A percentile compares a stretch with the other conserved stretches of the same genome.
phyloP scores from a whole-genome alignment of 2,113 vertebrate genomes.

The Prolemur simus region DNA sequence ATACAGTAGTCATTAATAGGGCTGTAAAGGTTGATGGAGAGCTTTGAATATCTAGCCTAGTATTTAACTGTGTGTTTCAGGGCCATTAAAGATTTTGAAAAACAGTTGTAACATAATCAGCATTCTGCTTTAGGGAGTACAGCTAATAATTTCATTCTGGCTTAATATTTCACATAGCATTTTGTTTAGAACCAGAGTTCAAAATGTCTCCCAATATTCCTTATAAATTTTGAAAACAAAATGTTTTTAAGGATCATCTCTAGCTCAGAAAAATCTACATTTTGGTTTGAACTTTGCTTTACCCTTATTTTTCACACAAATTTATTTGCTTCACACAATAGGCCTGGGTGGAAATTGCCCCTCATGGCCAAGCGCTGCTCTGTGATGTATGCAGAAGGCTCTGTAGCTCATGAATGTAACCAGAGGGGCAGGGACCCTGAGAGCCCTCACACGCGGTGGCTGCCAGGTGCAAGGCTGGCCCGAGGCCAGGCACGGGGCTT shows the following conservation, averaged over 20 bases:
- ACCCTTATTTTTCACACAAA: background rate
- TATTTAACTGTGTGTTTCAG: background rate
- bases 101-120: background rate
- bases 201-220: background rate
- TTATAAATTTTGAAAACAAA: background rate
- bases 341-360: background rate
- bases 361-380: background rate
- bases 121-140: background rate
- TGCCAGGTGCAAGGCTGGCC: background rate
- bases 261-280: background rate
- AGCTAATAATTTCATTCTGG: background rate
- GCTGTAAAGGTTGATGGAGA: background rate
- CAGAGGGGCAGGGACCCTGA: fast-evolving
- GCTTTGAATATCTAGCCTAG: background rate
- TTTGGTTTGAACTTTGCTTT: background rate
- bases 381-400: fast-evolving
- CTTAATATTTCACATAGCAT: background rate
- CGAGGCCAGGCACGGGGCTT: background rate
- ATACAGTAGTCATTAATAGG: background rate
- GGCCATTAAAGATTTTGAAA: background rate
- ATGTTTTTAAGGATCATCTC: background rate
- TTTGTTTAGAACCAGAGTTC: background rate
- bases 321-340: background rate
- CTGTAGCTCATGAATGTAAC: fast-evolving
- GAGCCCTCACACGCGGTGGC: fast-evolving